A percentile compares a stretch with the other conserved stretches of the same genome.
phyloP scores from a whole-genome alignment of 2,113 vertebrate genomes.

The Tetraodon nigroviridis region DNA sequence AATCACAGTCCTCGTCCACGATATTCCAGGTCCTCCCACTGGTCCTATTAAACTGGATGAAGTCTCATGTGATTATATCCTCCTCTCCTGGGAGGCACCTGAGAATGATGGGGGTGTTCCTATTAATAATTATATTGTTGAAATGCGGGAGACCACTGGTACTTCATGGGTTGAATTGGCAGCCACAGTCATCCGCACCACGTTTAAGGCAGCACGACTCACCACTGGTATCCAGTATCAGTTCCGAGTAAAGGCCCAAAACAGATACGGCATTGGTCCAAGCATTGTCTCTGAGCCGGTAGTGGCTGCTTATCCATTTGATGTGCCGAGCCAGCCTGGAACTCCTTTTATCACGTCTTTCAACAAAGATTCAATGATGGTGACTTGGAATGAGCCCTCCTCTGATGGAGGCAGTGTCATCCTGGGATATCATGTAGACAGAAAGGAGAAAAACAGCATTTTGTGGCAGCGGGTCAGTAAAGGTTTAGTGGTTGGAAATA shows the following conservation, averaged over 20 bases:
- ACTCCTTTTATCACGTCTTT: slow-evolving; percentile 85
- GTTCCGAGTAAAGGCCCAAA: slow-evolving; percentile 97
- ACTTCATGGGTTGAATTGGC: slow-evolving; percentile 91
- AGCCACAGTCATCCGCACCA: slow-evolving; percentile 94
- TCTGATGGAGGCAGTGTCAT: slow-evolving; percentile 92
- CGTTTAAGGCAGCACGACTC: slow-evolving; percentile 89
- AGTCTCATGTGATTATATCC: slow-evolving; percentile 89
- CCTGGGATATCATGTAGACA: slow-evolving; percentile 92
- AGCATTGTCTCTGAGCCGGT: slow-evolving; percentile 81
- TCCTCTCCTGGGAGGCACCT: slow-evolving; percentile 93
- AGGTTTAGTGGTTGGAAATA: slow-evolving; percentile 86
- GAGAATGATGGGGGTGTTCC: slow-evolving; percentile 94
- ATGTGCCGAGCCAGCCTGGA: slow-evolving; percentile 91
- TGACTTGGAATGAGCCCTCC: slow-evolving; percentile 94
- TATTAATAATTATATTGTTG: slow-evolving; percentile 94
- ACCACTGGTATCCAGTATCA: slow-evolving; percentile 92
- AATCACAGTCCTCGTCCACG: slow-evolving; percentile 90
- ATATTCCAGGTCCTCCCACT: slow-evolving; percentile 91
- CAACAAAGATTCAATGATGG: slow-evolving; percentile 88
- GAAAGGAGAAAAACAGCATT: slow-evolving; percentile 96
- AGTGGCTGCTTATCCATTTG: slow-evolving; percentile 92
- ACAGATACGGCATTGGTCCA: slow-evolving; percentile 91
- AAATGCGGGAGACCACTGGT: slow-evolving; percentile 93
- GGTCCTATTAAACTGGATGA: slow-evolving; percentile 95
- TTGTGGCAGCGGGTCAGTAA: slow-evolving; percentile 94